Evolutionary conservation across 2,888 invertebrate genomes (phyloP), one percentile per base, ranked within the genome.

Genomic region (Imbricaverruca yamaguchii): DNA sequence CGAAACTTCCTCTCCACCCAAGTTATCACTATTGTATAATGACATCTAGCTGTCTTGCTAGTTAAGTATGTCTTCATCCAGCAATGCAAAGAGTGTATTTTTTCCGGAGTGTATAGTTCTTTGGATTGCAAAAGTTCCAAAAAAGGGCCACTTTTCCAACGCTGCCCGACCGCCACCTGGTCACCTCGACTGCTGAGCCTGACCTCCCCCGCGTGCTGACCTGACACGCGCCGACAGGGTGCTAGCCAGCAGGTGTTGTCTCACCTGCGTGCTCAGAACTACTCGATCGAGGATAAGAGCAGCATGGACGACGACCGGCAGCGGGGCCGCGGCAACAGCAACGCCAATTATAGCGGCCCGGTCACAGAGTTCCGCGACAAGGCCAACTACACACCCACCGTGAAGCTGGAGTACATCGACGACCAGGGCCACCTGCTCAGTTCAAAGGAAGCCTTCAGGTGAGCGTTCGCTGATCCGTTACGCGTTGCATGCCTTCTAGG

Each of bases 371-470:
- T 98, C 89, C 94, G 93, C 86, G 97, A 98, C 87, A 96, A 95
- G 87, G 92, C 92, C 81, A 90, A 91, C 82, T 98, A 97, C 88
- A 93, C 94, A 86, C 98, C 98, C 1, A 94, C 94, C 87, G 93
- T 98, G 67, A 97, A 97, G 88, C 89, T 98, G 85, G 97, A 98
- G 87, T 99, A 99, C 87, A 95, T 96, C 84, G 98, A 99, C 88
- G 97, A 98, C 86, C 94, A 94, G 86, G 99, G 99, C 0, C 93
- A 95, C 81, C 91, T 94, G 85, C 91, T 99, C 83, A 94, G 93
- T 85, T 92, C 94, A 82, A 99, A 99, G 88, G 98, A 99, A 89
- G 98, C 99, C 80, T 98, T 98, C 89, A 83, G 84, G 84, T 84
- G 39, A 82, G 81, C 80, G 67, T 6, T 1, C 18, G 21, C 39